Evolutionary conservation across 2,888 invertebrate genomes (phyloP), one percentile per base, ranked within the genome.

Genomic region (Phragmatobia fuliginosa): DNA sequence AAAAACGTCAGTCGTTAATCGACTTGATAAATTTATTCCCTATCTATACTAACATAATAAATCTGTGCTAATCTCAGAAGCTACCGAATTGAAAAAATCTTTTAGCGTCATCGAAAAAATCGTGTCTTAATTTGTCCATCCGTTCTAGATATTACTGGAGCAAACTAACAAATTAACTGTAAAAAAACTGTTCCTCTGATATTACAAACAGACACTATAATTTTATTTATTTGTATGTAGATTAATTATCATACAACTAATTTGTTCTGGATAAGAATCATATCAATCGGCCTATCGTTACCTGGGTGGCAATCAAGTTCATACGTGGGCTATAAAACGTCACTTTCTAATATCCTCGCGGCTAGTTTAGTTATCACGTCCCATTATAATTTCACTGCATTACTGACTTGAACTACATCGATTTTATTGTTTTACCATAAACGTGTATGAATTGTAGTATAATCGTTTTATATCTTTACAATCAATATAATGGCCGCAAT

Each of bases 261-360:
- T 49, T 38, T 38, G 11, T 38, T 11, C 38, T 38, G 38, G 41
- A n/a, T n/a, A 7, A 45, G 14, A 41, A 41, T 18, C 18, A 18
- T 14, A 18, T 18, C 41, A 41, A 41, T 18, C 16, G 41, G 18
- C 41, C 41, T 41, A 16, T 52, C 25, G 3, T 14, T 16, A 56
- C 28, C 16, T 56, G 56, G 56, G 56, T 56, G 56, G 56, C 79
- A 73, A 72, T 45, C 68, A 68, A 79, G 68, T 74, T 70, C 72
- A 81, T 73, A 75, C 81, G 77, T 78, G 69, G 64, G 41, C 72
- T 67, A 76, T 81, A 72, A 81, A 81, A 71, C 69, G 16, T 63
- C 66, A 79, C 80, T 81, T 81, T 81, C 80, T 79, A 81, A 76
- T 78, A 79, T 78, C 68, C 73, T 73, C 73, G 56, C 67, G 63